Base-by-base conservation (phyloP, 1,140 invertebrate genomes). In the Solenopsis invicta region DNA sequence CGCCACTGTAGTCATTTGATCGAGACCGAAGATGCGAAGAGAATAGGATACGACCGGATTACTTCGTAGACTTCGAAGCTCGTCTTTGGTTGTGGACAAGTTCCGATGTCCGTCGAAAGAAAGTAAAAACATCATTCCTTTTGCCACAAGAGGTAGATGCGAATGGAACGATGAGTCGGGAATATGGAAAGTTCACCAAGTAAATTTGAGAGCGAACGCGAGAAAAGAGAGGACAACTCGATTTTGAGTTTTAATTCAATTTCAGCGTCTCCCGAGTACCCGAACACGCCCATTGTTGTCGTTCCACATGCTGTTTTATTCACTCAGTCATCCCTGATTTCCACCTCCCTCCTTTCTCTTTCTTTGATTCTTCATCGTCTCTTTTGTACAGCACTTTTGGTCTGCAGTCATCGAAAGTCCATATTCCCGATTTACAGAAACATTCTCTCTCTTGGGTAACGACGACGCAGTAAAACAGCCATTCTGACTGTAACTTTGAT, bases 231-330 rank as follows among this genome's bases (percentile, higher is more conserved):
- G 86, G 54, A 92, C 88, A 94, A 94, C 91, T 94, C 92, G 89
- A 94, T 94, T 94, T 93, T 91, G 93, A 94, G 93, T 94, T 94
- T 94, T 94, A 94, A 94, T 94, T 89, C 92, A 93, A 94, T 94
- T 80, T 76, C 54, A n/a, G 52, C 21, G 61, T 77, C 71, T 62
- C 71, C 1, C 12, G 87, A 71, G 67, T 75, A 59, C 29, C 24
- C 37, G 76, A 50, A 78, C 86, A 86, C 87, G 84, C 82, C 74
- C 80, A 54, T 71, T 89, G 88, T 89, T 91, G 88, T 86, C 86
- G 75, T 87, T 85, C 76, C 75, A 80, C 59, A 52, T 69, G 85
- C 61, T 86, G 71, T 78, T 76, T 88, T 78, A 86, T 86, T 87
- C 69, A 69, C 81, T 90, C 88, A 34, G 4, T n/a, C 41, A 18